Evolutionary conservation across 2,797 vertebrate genomes (phyloP).

Genomic region (Halcyon smyrnensis): DNA sequence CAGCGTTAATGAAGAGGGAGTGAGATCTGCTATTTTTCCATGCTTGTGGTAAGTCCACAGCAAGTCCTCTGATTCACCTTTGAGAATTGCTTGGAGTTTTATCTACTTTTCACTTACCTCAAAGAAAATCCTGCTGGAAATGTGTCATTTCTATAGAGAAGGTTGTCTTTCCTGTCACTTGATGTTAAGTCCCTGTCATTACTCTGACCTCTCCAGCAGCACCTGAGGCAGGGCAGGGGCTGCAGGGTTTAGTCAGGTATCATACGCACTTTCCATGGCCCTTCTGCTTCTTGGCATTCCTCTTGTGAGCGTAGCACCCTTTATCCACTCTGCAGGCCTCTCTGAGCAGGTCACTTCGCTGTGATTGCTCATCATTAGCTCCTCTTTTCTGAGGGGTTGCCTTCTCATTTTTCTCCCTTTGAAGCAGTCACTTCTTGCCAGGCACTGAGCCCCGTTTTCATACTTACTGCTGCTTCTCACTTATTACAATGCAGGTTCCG

Average conservation of each 20-base stretch:
- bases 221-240: not conserved
- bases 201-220: not conserved
- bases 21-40: not conserved
- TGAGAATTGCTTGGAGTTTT: not conserved
- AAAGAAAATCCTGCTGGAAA: not conserved
- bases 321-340: not conserved
- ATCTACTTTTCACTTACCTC: not conserved
- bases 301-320: not conserved
- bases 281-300: not conserved
- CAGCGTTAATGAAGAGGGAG: not conserved
- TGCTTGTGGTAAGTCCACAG: not conserved
- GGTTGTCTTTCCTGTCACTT: not conserved
- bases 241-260: not conserved
- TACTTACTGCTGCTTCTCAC: not conserved
- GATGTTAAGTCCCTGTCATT: not conserved
- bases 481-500: not conserved
- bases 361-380: not conserved
- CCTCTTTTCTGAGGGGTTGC: not conserved
- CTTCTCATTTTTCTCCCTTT: slow-evolving; percentile 19
- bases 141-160: not conserved
- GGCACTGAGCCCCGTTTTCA: not conserved
- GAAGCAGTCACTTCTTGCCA: not conserved
- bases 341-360: not conserved
- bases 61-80: not conserved
- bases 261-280: not conserved